Conservation (phyloP, 2,888 invertebrate genomes). For the Volucella zonaria region DNA sequence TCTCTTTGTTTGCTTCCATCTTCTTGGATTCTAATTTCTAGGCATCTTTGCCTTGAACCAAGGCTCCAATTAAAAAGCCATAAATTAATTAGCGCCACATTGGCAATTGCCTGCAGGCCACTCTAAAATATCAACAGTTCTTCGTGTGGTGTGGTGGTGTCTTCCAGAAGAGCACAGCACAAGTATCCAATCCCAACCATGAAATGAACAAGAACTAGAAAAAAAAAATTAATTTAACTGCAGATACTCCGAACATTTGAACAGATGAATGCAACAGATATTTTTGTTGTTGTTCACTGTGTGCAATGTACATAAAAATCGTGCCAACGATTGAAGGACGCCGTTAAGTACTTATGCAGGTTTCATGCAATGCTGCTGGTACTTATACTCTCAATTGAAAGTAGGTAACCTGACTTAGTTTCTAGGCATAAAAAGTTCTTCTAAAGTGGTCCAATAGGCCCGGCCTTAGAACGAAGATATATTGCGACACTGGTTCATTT, state of each 20-base stretch:
- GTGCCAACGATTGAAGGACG: constrained; percentile 67
- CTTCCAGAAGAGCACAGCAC: constrained; percentile 35
- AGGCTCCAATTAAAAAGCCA: constrained; percentile 75
- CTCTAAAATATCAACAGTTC: constrained; percentile 33
- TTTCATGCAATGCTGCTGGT: constrained; percentile 36
- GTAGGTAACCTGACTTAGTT: constrained; percentile 53
- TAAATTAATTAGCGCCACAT: constrained; percentile 75
- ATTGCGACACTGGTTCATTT: constrained; percentile 64
- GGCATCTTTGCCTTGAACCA: background rate
- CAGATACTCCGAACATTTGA: constrained; percentile 39
- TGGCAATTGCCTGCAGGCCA: constrained; percentile 57
- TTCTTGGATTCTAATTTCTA: background rate
- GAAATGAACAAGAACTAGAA: constrained; percentile 3
- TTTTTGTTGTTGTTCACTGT: constrained; percentile 11
- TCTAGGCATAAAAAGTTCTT: constrained; percentile 23
- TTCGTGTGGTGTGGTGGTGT: background rate
- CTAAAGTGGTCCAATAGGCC: constrained; percentile 20
- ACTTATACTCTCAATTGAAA: constrained; percentile 53
- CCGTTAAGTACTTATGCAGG: constrained; percentile 56
- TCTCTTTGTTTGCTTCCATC: constrained; percentile 18
- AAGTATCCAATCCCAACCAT: constrained; percentile 10
- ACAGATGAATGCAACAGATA: constrained; percentile 64
- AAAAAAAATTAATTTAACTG: constrained; percentile 43
- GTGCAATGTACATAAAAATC: constrained; percentile 61
- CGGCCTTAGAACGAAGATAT: constrained; percentile 57